Conservation (phyloP, 2,113 vertebrate species). For the Sinocyclocheilus anshuiensis region DNA sequence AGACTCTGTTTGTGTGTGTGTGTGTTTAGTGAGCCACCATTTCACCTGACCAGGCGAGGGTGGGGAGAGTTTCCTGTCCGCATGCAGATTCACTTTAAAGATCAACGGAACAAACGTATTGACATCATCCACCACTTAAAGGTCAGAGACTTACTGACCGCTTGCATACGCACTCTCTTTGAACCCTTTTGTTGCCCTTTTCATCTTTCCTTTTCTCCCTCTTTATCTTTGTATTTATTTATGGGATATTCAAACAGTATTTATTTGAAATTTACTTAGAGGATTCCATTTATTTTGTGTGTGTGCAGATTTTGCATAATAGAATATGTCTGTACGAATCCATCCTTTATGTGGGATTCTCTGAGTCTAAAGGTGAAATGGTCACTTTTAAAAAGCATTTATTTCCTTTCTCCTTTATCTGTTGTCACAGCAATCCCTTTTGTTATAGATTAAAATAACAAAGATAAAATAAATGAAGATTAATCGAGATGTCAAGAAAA, state of each 20-base stretch:
- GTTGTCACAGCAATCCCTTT: conserved; percentile 2
- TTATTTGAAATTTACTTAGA: neutral
- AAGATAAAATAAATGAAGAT: neutral
- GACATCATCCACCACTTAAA: conserved; percentile 99
- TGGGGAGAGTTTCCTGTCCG: conserved; percentile 99
- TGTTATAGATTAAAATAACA: neutral
- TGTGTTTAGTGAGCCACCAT: conserved; percentile 87
- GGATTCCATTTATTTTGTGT: neutral
- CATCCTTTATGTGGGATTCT: neutral
- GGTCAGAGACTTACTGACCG: conserved; percentile 73
- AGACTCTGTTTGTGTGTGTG: neutral
- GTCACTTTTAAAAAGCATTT: neutral
- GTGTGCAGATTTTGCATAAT: neutral
- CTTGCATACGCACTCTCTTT: neutral
- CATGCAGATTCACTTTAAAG: conserved; percentile 98
- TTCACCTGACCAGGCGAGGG: conserved; percentile 94
- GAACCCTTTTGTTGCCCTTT: conserved; percentile 6
- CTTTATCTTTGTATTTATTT: neutral
- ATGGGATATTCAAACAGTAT: neutral
- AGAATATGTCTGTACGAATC: neutral
- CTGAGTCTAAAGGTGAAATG: neutral
- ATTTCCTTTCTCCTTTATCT: neutral
- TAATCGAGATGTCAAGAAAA: neutral
- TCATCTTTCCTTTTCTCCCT: neutral
- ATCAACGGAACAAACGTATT: conserved; percentile 96